Evolutionary conservation across 1,140 invertebrate genomes (phyloP).

Genomic region (Parapsyche elsis): DNA sequence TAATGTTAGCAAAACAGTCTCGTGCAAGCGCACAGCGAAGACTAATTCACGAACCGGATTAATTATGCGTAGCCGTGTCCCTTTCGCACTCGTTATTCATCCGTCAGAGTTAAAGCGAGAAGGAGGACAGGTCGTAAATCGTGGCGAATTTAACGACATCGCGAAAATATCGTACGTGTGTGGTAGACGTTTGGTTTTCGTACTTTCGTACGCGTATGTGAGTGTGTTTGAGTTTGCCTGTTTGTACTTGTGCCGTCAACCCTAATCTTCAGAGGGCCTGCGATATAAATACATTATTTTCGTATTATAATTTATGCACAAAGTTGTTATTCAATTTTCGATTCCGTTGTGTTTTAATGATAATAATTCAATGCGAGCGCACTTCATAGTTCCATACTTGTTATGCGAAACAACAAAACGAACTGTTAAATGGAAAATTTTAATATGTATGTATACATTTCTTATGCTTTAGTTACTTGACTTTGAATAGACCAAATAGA

Average conservation of each 20-base stretch:
- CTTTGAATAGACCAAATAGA: no score
- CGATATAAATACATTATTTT: no score
- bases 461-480: no score
- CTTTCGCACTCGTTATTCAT: background rate
- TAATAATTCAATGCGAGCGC: no score
- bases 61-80: background rate
- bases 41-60: conserved; percentile 32
- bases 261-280: background rate
- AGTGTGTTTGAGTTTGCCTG: background rate
- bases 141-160: conserved; percentile 7
- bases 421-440: no score
- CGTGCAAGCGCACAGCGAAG: background rate
- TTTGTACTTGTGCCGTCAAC: conserved; percentile 3
- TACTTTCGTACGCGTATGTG: background rate
- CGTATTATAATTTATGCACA: no score
- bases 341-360: no score
- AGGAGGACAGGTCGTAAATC: background rate
- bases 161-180: background rate
- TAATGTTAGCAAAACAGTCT: background rate
- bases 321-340: no score
- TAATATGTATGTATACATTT: no score
- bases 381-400: no score
- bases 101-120: background rate
- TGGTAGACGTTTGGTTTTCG: background rate
- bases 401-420: no score